Conservation (phyloP, 2,113 vertebrate genomes). For the Phasianus colchicus region DNA sequence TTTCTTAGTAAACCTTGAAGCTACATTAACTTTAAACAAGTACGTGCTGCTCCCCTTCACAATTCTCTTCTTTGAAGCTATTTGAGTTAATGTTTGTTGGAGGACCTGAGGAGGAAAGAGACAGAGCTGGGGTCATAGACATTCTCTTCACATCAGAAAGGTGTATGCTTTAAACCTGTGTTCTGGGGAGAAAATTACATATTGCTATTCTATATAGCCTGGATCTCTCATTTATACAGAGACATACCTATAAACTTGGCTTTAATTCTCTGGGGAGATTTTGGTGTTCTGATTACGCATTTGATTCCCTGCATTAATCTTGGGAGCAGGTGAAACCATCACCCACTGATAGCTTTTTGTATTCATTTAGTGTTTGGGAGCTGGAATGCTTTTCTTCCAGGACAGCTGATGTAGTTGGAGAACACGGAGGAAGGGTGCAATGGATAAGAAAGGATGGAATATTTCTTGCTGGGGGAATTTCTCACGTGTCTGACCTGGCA, state of each 20-base stretch:
- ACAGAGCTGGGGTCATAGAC: no score
- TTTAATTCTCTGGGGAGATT: constrained; percentile 65
- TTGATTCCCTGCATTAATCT: constrained; percentile 53
- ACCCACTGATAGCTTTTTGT: constrained; percentile 20
- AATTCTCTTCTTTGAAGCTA: no score
- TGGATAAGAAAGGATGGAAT: neutral
- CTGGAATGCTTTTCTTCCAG: neutral
- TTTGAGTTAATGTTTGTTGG: no score
- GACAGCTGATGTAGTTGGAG: neutral
- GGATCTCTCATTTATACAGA: no score
- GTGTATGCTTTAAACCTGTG: no score
- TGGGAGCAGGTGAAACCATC: constrained; percentile 30
- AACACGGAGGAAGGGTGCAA: neutral
- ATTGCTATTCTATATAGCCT: no score
- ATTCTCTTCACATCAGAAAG: no score
- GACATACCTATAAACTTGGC: neutral
- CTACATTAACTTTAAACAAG: no score
- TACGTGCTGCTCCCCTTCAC: no score
- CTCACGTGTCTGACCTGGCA: neutral
- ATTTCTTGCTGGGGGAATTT: neutral
- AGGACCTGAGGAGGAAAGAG: no score
- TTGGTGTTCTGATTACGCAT: constrained; percentile 40
- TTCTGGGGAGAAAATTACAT: no score
- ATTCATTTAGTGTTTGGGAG: constrained; percentile 21
- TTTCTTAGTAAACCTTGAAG: no score